Percentiles rank a stretch among this genome's conserved stretches.
Evolutionary conservation across 2,113 vertebrate species (phyloP).

Genomic region (Gila orcuttii): DNA sequence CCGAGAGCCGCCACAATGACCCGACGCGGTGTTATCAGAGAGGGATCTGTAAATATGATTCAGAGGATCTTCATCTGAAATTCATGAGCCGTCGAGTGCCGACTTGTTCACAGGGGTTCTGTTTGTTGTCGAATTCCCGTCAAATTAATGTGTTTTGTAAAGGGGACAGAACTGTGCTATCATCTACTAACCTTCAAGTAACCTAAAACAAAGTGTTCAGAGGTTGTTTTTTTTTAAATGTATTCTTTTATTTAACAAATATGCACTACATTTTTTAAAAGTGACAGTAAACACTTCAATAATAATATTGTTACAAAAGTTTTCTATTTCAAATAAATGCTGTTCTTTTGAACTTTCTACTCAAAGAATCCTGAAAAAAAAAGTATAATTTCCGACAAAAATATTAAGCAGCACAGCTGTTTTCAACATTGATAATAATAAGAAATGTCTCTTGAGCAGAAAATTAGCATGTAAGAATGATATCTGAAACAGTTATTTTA

Average conservation of each 20-base stretch:
- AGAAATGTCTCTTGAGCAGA: neutral
- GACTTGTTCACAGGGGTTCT: neutral
- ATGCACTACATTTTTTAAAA: neutral
- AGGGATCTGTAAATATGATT: constrained; percentile 21
- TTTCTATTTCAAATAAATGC: neutral
- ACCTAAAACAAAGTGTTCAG: neutral
- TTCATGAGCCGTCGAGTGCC: constrained; percentile 15
- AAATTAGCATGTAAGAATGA: neutral
- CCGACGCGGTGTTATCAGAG: constrained; percentile 1
- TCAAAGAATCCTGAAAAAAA: neutral
- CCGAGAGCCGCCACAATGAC: neutral
- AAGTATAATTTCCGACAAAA: neutral
- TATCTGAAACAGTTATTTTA: neutral
- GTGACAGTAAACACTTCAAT: neutral
- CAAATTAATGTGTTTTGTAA: neutral
- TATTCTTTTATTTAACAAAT: neutral
- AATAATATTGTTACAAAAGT: neutral
- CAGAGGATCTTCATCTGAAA: constrained; percentile 33
- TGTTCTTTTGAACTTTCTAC: neutral
- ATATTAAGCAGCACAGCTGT: neutral
- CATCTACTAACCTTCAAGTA: neutral
- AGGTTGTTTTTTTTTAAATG: neutral
- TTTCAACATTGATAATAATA: neutral
- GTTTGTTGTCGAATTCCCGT: neutral
- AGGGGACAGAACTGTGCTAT: neutral